Percentiles rank a stretch among this genome's conserved stretches.
phyloP scores from a whole-genome alignment of 1,140 invertebrate species.

The Drosophila sp. region DNA sequence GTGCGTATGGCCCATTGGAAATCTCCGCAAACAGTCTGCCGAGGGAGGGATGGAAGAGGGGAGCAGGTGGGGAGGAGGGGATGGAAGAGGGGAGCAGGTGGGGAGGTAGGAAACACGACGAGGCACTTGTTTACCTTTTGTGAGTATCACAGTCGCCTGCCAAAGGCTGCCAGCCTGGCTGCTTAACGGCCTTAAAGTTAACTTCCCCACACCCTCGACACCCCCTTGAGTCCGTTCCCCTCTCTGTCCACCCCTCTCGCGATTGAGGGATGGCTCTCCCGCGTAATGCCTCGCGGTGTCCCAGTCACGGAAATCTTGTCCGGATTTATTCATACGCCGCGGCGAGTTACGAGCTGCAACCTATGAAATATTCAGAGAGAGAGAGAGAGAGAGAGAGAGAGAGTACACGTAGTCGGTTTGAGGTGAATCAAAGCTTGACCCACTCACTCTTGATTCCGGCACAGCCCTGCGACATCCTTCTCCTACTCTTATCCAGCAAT shows the following conservation, averaged over 20 bases:
- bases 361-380: slow-evolving; percentile 48
- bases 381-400: no score
- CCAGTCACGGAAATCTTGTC: slow-evolving; percentile 35
- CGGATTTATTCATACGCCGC: slow-evolving; percentile 41
- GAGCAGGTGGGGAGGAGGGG: not conserved
- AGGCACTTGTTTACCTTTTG: slow-evolving; percentile 34
- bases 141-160: slow-evolving; percentile 17
- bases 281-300: not conserved
- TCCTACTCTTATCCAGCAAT: slow-evolving; percentile 43
- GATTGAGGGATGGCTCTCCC: not conserved
- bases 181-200: slow-evolving; percentile 22
- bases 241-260: not conserved
- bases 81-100: not conserved
- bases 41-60: no score
- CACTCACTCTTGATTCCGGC: no score
- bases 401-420: slow-evolving; percentile 3
- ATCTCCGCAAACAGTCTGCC: not conserved
- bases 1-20: slow-evolving; percentile 7
- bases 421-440: slow-evolving; percentile 21
- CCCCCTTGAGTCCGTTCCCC: not conserved
- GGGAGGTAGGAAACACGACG: slow-evolving; percentile 1
- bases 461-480: not conserved
- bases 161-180: slow-evolving; percentile 9
- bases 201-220: not conserved
- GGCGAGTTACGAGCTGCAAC: slow-evolving; percentile 39